Conservation (phyloP, 2,113 vertebrate genomes). For the Clarias gariepinus region DNA sequence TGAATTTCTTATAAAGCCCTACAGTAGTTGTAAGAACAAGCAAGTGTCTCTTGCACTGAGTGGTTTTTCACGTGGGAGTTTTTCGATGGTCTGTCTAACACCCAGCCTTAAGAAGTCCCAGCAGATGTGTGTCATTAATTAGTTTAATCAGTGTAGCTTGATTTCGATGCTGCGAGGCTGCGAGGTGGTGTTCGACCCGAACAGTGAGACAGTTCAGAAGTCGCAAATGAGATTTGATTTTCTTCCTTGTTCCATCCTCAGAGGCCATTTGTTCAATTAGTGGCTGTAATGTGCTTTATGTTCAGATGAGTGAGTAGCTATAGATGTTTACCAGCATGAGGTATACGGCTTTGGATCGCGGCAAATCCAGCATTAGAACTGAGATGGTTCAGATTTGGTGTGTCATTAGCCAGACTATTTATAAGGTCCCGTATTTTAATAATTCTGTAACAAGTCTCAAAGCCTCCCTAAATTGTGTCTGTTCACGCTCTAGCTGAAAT, state of each 20-base stretch:
- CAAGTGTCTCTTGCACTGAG: background rate
- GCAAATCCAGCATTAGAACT: background rate
- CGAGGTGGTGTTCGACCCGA: background rate
- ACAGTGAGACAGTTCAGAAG: background rate
- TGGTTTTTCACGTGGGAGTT: background rate
- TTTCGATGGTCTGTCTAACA: constrained; percentile 13
- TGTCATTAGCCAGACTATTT: constrained; percentile 9
- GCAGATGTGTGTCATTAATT: constrained; percentile 37
- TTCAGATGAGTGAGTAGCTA: background rate
- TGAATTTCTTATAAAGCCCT: background rate
- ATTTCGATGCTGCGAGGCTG: constrained; percentile 14
- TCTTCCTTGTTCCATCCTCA: background rate
- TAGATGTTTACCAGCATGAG: background rate
- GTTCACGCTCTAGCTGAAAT: too few relatives aligned
- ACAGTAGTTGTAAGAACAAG: background rate
- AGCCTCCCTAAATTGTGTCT: too few relatives aligned
- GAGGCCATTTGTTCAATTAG: background rate
- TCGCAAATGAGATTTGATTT: constrained; percentile 10
- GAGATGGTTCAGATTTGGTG: background rate
- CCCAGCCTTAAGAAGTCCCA: constrained; percentile 25
- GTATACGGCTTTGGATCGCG: background rate
- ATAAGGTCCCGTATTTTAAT: too few relatives aligned
- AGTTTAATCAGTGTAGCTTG: constrained; percentile 37
- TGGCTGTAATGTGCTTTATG: background rate
- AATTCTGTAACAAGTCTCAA: too few relatives aligned